Conservation (phyloP, 1,140 invertebrate species). For the Lasioglossum albipes region DNA sequence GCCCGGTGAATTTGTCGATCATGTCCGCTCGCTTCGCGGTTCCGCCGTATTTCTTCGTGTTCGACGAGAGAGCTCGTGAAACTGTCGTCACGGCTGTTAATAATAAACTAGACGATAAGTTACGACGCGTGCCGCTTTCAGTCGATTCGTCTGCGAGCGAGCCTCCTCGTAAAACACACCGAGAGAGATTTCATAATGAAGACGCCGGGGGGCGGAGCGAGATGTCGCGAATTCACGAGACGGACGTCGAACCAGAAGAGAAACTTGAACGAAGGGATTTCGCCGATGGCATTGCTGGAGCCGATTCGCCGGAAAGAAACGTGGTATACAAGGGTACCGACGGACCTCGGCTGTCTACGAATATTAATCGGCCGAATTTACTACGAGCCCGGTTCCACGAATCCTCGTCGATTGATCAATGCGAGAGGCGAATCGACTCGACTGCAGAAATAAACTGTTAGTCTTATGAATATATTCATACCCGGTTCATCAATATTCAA, state of each 20-base stretch:
- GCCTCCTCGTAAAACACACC: constrained; percentile 33
- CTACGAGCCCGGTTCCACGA: constrained; percentile 13
- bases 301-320: neutral
- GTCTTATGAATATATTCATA: constrained; percentile 66
- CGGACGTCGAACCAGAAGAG: no score
- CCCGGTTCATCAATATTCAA: constrained; percentile 64
- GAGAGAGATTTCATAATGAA: constrained; percentile 42
- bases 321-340: neutral
- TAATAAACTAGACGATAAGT: constrained; percentile 54
- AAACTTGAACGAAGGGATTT: neutral
- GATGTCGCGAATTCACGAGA: constrained; percentile 9
- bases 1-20: neutral
- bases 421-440: constrained; percentile 54
- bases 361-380: constrained; percentile 35
- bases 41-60: neutral
- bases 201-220: constrained; percentile 20
- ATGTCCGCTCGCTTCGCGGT: neutral
- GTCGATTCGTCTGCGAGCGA: neutral
- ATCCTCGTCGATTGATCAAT: constrained; percentile 49
- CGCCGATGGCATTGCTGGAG: neutral
- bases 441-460: constrained; percentile 65
- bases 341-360: neutral
- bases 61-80: constrained; percentile 17
- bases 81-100: constrained; percentile 50
- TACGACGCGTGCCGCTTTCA: constrained; percentile 30